Evolutionary conservation across 2,888 invertebrate genomes (phyloP), one percentile per base, ranked within the genome.

Genomic region (Minunthozetes semirufus): DNA sequence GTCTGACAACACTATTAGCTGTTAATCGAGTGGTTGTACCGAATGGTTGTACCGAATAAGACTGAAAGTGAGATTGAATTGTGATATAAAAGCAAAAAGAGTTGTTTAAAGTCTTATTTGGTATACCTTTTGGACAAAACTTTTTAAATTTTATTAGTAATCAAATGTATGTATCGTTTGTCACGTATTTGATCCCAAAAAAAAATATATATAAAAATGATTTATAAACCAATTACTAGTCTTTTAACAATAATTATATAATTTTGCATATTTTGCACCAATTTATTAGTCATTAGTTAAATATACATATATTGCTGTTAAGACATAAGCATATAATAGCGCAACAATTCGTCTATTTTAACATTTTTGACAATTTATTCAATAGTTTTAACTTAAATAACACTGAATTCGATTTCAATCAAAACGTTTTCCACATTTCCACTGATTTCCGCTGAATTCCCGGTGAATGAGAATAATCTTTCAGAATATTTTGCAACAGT

Each of bases 391-490:
- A 33, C 11, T 5, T 8, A 63, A 15, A 63, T 63, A 11, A 33
- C 27, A 22, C 27, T n/a, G 9, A 11, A 33, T 33, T 29, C 25
- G n/a, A 63, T 63, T 42, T 11, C 6, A 53, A 59, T 25, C 33
- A 33, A 38, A 66, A 66, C 19, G 19, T 66, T n/a, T n/a, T n/a
- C n/a, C n/a, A n/a, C n/a, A n/a, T n/a, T 17, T 29, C 63, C 29
- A n/a, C 25, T 9, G n/a, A n/a, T n/a, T 33, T 48, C 17, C 17
- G 19, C 19, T 59, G 5, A 46, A 25, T 70, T 70, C 48, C 70
- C 70, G 70, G 70, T 70, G 70, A 42, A 42, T 42, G 42, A 70
- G 27, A 70, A 48, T 70, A n/a, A 70, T n/a, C n/a, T n/a, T n/a
- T n/a, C 13, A n/a, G 17, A 68, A 68, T 68, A 22, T 29, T 42